Percentiles rank a stretch among this genome's conserved stretches.
Evolutionary conservation across 1,140 invertebrate genomes (phyloP).

Genomic region (Solen grandis): DNA sequence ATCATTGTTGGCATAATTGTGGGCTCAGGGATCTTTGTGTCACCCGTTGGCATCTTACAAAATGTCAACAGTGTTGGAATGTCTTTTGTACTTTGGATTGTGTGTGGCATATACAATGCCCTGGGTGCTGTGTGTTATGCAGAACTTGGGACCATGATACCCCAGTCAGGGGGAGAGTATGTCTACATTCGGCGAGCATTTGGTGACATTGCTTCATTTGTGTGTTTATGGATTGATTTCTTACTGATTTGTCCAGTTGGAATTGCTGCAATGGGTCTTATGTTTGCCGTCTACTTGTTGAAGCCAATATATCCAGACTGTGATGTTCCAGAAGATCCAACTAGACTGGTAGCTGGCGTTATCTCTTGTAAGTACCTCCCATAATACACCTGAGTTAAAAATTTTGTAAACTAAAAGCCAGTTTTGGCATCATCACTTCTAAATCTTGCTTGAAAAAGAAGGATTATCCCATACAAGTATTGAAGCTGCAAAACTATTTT

Average conservation of each 20-base stretch:
- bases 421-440: too few species aligned
- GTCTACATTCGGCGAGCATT: conserved; percentile 95
- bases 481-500: too few species aligned
- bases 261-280: conserved; percentile 97
- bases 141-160: conserved; percentile 95
- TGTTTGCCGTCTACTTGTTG: conserved; percentile 96
- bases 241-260: conserved; percentile 88
- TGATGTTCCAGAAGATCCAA: conserved; percentile 50
- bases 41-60: conserved; percentile 92
- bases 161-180: conserved; percentile 98
- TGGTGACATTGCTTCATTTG: conserved; percentile 90
- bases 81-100: conserved; percentile 90
- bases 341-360: conserved; percentile 24
- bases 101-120: conserved; percentile 90
- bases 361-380: conserved; percentile 45
- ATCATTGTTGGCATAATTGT: conserved; percentile 79
- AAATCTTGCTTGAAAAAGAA: too few species aligned
- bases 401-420: too few species aligned
- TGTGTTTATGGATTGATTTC: conserved; percentile 94
- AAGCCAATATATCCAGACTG: conserved; percentile 89
- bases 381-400: neutral
- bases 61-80: conserved; percentile 91
- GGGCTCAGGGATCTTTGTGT: conserved; percentile 97
- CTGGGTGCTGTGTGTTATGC: conserved; percentile 94
- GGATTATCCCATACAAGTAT: too few species aligned